Evolutionary conservation across 37 sponge, comb jelly and placozoan genomes (phyloP), one percentile per base, ranked within the genome.

Genomic region (Halisarca cf. caerulea): DNA sequence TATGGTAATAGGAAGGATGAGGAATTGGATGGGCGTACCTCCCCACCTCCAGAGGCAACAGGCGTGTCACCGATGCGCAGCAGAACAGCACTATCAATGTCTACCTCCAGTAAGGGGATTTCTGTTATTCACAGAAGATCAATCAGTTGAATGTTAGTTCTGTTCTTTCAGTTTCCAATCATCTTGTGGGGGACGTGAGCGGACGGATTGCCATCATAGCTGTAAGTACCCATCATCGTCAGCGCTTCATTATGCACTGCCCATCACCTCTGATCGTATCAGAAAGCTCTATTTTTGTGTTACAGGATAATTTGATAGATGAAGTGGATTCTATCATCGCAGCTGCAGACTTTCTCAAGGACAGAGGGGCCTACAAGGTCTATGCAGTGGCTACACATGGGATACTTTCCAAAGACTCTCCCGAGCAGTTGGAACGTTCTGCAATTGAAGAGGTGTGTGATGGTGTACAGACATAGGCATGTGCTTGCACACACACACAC

Each of bases 331-430:
- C 85, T 7, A 58, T 97, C 32, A 80, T 93, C 35, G 75, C 84
- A 39, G 94, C 96, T 21, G 97, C 99, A 9, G 85, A 85, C 18
- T 93, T 95, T 68, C 92, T 99, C 41, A 88, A 95, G 80, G 96
- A 99, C 61, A 90, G 80, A 34, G 99, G 99, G 60, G 94, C 99
- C 0, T 91, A 87, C 66, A 91, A 88, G 66, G 80, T 99, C 3
- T 92, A 91, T 69, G 97, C 87, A 27, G 83, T 95, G 28, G 99
- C 97, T 54, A 95, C 99, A 2, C 99, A 99, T 61, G 99, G 97
- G 21, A 85, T 91, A 0, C 73, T 99, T 51, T 89, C 94, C 1
- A 41, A 79, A 3, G 73, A 89, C 25, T 81, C 84, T 21, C 82
- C 89, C 4, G 91, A 94, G 72, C 80, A 45, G 40, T 57, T 97